Evolutionary conservation across 2,797 vertebrate species (phyloP), one percentile per base, ranked within the genome.

Genomic region (Eupleurogrammus muticus): DNA sequence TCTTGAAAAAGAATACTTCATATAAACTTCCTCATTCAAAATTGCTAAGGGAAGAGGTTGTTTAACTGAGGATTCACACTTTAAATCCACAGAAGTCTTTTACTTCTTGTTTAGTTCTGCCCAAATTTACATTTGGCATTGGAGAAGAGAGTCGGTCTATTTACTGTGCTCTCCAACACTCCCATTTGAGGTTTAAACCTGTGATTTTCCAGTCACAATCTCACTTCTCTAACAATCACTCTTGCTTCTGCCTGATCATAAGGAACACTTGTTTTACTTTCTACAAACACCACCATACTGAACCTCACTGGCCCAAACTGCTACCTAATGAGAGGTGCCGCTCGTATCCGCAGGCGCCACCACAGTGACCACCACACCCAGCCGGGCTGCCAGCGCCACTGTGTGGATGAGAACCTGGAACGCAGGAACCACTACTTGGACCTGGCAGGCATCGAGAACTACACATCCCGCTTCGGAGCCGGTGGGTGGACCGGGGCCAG

Each of bases 351-450:
- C 92, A 97, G 97, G 93, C 95, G 96, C 85, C 95, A 96, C 93
- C 91, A 92, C 90, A 90, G 89, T 56, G 91, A 92, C 88, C 91
- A 92, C 87, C 92, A 92, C 87, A 79, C 94, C 80, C 96, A 96
- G 90, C 92, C 93, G 23, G 95, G 93, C 87, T 97, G 96, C 94
- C 96, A 95, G 87, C 95, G 95, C 85, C 96, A 97, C 77, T 97
- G 96, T 46, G 96, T 99, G 77, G 98, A 99, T 75, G 98, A 99
- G 93, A 99, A 99, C 92, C 96, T 98, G 69, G 98, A 99, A 92
- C 97, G 98, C 91, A 96, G 98, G 95, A 99, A 99, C 96, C 98
- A 99, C 96, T 99, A 99, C 86, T 94, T 99, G 91, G 98, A 99
- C 92, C 96, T 99, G 85, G 98, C 98, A 7, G 98, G 98, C 84